Evolutionary conservation across 2,797 vertebrate species (phyloP), one percentile per base, ranked within the genome.

Genomic region (Centropyge bicolor): DNA sequence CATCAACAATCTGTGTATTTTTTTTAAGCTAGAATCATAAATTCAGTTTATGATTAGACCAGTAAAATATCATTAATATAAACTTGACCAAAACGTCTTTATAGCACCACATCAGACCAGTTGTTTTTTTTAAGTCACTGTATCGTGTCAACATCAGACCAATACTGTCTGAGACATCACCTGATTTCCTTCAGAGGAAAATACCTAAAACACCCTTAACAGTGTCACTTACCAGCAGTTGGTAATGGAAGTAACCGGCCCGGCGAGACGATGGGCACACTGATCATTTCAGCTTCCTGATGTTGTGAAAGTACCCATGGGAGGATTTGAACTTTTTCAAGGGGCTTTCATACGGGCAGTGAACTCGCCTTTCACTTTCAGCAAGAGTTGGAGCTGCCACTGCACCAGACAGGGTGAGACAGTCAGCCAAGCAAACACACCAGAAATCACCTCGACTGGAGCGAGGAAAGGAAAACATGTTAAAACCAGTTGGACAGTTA

Each of bases 321-420:
- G 24, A 20, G 3, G 48, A 61, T 31, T 45, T 49, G 4, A 46
- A 55, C 14, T 1, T n/a, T 48, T 62, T 71, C 67, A 31, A 35
- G 36, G 41, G 43, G 60, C 48, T 81, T 70, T 60, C 14, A 70
- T 62, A 69, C 8, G n/a, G 31, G 9, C n/a, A 2, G 24, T 27
- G 38, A 68, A 7, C 27, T 31, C 10, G 8, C 13, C 22, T 79
- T 66, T 62, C 14, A 36, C 17, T 35, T 62, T 48, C 13, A 41
- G 20, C 36, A 4, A 1, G 19, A 20, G 55, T 74, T 4, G 5
- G 6, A 11, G 45, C 17, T 8, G 45, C 48, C 0, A 16, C 72
- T 40, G 49, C 48, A 5, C 16, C 24, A 17, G 31, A 54, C 38
- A 31, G 27, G 8, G n/a, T 8, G 38, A 19, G 41, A 22, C 22